Percentiles rank a stretch among this genome's conserved stretches.
Evolutionary conservation across 2,888 invertebrate species (phyloP).

Genomic region (Thysanoteuthis rhombus): DNA sequence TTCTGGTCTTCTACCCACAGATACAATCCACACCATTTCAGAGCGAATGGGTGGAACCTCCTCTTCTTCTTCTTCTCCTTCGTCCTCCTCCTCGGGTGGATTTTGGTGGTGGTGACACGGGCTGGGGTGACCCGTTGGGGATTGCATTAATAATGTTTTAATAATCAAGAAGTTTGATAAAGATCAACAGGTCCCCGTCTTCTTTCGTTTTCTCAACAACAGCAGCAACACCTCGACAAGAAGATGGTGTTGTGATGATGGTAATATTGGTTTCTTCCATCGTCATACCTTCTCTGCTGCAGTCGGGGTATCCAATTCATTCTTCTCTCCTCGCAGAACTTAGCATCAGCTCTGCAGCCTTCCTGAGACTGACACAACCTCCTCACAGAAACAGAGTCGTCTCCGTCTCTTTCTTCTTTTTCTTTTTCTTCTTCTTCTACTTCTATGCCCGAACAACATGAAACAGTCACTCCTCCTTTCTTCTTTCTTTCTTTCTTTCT

Average conservation of each 20-base stretch:
- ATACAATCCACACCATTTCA: conserved; percentile 29
- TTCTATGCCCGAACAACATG: neutral
- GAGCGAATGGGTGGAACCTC: neutral
- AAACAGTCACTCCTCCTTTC: neutral
- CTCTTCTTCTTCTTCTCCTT: neutral
- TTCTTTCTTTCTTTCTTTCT: neutral
- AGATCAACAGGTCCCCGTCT: neutral
- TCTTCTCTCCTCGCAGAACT: conserved; percentile 12
- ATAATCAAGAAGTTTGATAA: neutral
- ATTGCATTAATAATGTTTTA: neutral
- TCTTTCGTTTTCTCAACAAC: neutral
- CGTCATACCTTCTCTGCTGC: neutral
- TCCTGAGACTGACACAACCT: too few species aligned
- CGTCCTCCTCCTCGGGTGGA: neutral
- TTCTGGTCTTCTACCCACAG: conserved; percentile 20
- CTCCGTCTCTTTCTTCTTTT: neutral
- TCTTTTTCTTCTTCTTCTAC: neutral
- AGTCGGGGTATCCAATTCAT: neutral
- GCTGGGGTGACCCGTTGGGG: neutral
- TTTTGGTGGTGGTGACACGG: too few species aligned
- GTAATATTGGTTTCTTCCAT: neutral
- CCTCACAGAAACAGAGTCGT: too few species aligned
- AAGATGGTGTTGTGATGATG: neutral
- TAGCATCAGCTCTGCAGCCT: neutral
- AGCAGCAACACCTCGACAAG: neutral